Conservation (phyloP, 2,113 vertebrate genomes). For the Pseudonaja textilis region DNA sequence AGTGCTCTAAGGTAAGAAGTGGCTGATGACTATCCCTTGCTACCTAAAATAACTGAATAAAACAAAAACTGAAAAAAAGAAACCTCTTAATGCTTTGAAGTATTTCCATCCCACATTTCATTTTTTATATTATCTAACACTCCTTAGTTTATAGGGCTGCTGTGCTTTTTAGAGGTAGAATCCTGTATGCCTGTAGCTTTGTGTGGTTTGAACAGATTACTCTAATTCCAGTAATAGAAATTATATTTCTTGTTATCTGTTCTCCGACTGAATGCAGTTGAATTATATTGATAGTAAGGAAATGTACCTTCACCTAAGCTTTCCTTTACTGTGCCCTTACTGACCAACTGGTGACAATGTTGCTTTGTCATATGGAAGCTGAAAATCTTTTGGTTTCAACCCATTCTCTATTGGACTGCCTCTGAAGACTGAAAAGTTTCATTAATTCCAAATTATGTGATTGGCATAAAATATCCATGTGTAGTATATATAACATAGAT, state of each 20-base stretch:
- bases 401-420: neutral
- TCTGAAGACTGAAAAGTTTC: neutral
- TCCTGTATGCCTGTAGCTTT: neutral
- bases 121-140: neutral
- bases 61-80: neutral
- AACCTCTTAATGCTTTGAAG: neutral
- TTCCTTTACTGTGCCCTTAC: neutral
- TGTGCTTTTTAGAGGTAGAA: neutral
- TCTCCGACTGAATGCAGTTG: neutral
- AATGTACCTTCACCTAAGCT: neutral
- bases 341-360: neutral
- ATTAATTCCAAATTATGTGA: neutral
- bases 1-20: neutral
- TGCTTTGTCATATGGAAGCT: neutral
- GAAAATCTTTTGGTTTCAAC: neutral
- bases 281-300: neutral
- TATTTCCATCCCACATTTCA: neutral
- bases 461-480: neutral
- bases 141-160: neutral
- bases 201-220: neutral
- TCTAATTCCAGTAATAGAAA: neutral
- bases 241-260: neutral
- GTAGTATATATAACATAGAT: neutral
- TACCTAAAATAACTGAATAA: neutral
- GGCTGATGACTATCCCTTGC: neutral